Conservation (phyloP, 1,140 invertebrate species). For the Triops cancriformis region DNA sequence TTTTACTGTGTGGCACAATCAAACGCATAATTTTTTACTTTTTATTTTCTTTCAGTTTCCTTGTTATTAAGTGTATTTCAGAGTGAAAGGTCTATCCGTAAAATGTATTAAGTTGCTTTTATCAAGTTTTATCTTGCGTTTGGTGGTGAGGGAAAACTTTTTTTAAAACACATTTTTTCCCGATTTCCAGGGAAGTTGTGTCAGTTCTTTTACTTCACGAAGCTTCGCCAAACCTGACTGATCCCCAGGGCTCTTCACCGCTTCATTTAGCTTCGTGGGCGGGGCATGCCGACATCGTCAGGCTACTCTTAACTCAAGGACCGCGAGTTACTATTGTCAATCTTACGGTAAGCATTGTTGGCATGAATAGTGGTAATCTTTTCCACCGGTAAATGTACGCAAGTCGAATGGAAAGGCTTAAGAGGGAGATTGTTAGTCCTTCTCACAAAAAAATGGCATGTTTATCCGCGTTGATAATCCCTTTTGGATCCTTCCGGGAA, state of each 20-base stretch:
- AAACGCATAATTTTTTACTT: no score
- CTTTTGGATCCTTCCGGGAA: not conserved
- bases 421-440: no score
- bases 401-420: no score
- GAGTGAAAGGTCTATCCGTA: no score
- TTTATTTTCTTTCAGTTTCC: no score
- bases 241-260: constrained; percentile 73
- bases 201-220: constrained; percentile 73
- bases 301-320: constrained; percentile 62
- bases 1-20: no score
- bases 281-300: constrained; percentile 72
- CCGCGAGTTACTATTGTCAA: constrained; percentile 70
- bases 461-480: no score
- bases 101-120: no score
- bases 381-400: constrained; percentile 20
- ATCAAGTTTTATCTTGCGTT: no score
- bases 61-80: no score
- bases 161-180: constrained; percentile 22
- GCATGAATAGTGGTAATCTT: constrained; percentile 3
- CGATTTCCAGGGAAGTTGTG: constrained; percentile 68
- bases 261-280: constrained; percentile 84
- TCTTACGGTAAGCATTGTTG: constrained; percentile 54
- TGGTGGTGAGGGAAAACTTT: no score
- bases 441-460: no score
- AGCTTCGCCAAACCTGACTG: constrained; percentile 77